Evolutionary conservation across 1,140 invertebrate species (phyloP), one percentile per base, ranked within the genome.

Genomic region (Apis cerana): DNA sequence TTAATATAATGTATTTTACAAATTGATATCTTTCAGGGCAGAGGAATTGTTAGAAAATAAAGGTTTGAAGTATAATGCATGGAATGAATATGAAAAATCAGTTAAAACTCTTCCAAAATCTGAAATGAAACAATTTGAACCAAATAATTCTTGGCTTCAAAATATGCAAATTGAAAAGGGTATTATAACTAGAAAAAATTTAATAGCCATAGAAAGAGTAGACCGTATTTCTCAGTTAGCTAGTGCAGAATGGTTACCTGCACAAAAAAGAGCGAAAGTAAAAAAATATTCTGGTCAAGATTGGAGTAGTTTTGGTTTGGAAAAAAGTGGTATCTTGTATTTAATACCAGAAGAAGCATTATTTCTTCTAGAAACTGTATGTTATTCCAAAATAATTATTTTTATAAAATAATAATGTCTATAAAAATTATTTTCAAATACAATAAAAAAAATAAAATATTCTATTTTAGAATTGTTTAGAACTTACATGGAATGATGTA

Each of bases 361-460:
- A 43, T 94, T 95, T 88, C 93, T 96, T 65, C 92, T 96, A 86
- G 96, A 96, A 95, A 94, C 94, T 91, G 96, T 96, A 94, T 94
- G 92, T 83, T 77, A 79, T 82, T 58, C 58, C 43, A 71, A 13
- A n/a, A 67, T 56, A 58, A 43, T 68, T 43, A 43, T 43, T 43
- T 43, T 43, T 58, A 62, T 43, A 71, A 13, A n/a, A 62, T 56
- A 65, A 43, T 68, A 43, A 77, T 65, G 70, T 77, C 56, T 68
- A 56, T 64, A 43, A 11, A 33, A 48, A 68, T 67, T 56, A n/a
- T 48, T 84, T 21, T 71, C 54, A 75, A 65, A 71, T 61, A 64
- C 52, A 79, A 69, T 67, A 50, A 54, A 27, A 75, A 71, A 78
- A 71, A 59, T 77, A 68, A 79, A 64, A 59, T 70, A 69, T 79